phyloP scores from a whole-genome alignment of 2,113 vertebrate species.

The Platichthys flesus region DNA sequence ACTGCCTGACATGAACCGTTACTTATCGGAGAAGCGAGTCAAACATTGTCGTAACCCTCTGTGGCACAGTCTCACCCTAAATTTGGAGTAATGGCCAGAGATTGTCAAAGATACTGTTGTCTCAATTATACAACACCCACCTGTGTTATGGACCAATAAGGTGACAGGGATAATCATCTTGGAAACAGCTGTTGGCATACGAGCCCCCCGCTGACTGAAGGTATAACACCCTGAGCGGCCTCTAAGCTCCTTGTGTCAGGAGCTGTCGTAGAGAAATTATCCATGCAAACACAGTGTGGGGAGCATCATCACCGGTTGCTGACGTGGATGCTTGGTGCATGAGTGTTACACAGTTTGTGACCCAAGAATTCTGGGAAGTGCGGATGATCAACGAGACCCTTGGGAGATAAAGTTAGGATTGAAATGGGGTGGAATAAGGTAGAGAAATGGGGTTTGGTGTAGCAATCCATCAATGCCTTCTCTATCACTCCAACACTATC shows the following conservation, averaged over 20 bases:
- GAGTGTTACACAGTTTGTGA: slow-evolving; percentile 1
- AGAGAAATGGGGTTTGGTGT: slow-evolving; percentile 16
- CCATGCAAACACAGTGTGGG: neutral
- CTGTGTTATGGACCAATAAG: slow-evolving; percentile 22
- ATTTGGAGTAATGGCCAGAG: slow-evolving; percentile 11
- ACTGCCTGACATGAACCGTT: slow-evolving; percentile 42
- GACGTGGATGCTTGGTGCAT: neutral
- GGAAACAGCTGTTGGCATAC: slow-evolving; percentile 29
- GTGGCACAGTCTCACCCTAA: slow-evolving; percentile 27
- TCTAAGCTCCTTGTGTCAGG: neutral
- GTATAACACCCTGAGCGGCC: slow-evolving; percentile 2
- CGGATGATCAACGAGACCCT: slow-evolving; percentile 20
- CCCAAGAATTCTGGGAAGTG: slow-evolving; percentile 36
- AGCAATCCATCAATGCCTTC: slow-evolving; percentile 21
- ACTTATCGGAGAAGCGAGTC: slow-evolving; percentile 45
- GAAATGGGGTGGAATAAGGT: slow-evolving; percentile 1
- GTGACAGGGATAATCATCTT: slow-evolving; percentile 17
- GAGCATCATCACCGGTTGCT: neutral
- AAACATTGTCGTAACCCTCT: slow-evolving; percentile 5
- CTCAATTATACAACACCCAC: slow-evolving; percentile 20
- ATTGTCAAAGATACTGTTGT: slow-evolving; percentile 18
- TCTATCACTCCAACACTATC: slow-evolving; percentile 4
- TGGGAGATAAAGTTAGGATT: slow-evolving; percentile 10
- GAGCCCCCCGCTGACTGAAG: slow-evolving; percentile 1
- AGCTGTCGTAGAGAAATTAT: neutral